Base-by-base conservation (phyloP, 2,113 vertebrate genomes). In the Petaurus breviceps region DNA sequence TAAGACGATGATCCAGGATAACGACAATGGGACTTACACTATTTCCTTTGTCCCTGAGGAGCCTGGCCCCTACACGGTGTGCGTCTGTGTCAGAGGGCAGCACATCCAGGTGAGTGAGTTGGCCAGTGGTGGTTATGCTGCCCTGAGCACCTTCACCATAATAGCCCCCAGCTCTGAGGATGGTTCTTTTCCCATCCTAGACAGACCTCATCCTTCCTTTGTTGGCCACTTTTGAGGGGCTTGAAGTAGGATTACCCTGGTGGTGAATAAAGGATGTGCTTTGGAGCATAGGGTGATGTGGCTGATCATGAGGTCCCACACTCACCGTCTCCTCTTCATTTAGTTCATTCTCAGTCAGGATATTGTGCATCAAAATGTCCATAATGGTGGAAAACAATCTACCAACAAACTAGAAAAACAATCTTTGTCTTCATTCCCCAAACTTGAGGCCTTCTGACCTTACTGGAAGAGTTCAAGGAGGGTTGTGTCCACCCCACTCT, bases 31-130 rank as follows among this genome's bases (percentile, higher is more conserved):
- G 0, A 99, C 99, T 0, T 99, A 99, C 97, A 84, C 25, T 0
- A 96, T 99, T n/a, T 99, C 99, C 23, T 99, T 99, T 96, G 99
- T 97, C 2, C 99, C 99, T 0, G 97, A 97, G 52, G 99, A 99
- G 57, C 95, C 98, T 0, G 99, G 99, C 43, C 3, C 97, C 14
- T 99, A 99, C 49, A 98, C 98, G 0, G 98, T 99, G 97, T 98
- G 99, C 96, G 95, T 99, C 94, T 99, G 96, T 97, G 97, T 99
- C 95, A 99, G 98, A 98, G 99, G 99, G 10, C 99, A 99, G 89
- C 99, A 99, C 0, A 98, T 99, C 47, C 99, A 99, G 99, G 99
- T 99, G 98, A 96, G 98, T 55, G 0, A 93, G 43, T 43, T 16
- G 51, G 47, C n/a, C 31, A 5, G 16, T 55, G 0, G 0, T 10